phyloP scores from a whole-genome alignment of 2,797 vertebrate genomes.

The Helicolenus hilgendorfi region DNA sequence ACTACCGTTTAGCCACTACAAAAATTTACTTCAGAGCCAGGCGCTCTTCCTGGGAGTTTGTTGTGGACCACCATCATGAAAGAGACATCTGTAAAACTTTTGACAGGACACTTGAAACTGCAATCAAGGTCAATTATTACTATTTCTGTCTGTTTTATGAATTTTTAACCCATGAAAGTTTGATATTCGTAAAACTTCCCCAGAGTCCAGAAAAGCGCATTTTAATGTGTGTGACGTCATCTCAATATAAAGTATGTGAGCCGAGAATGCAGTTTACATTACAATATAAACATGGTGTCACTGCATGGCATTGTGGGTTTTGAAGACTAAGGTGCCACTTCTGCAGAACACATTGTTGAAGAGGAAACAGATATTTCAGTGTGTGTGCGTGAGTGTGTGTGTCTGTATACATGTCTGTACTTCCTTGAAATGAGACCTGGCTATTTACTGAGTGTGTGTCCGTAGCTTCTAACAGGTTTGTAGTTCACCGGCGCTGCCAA shows the following conservation, averaged over 20 bases:
- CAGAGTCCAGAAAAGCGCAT: background rate
- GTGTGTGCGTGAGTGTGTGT: background rate
- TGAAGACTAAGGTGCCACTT: background rate
- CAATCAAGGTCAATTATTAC: background rate
- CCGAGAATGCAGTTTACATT: background rate
- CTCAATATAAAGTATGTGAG: background rate
- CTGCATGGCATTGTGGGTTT: background rate
- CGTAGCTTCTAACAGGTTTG: background rate
- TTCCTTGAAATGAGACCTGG: background rate
- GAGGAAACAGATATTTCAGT: background rate
- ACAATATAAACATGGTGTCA: background rate
- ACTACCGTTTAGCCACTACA: no score
- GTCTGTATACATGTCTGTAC: background rate
- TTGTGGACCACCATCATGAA: background rate
- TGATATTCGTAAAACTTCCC: background rate
- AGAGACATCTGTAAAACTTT: background rate
- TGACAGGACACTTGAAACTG: background rate
- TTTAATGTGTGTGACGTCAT: background rate
- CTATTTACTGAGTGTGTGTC: background rate
- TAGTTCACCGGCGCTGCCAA: constrained; percentile 19
- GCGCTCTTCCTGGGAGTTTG: no score
- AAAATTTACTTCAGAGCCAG: no score
- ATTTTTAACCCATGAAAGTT: background rate
- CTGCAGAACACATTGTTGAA: background rate
- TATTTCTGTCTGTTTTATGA: background rate